A percentile compares a stretch with the other conserved stretches of the same genome.
These are phyloP conservation scores for Ips typographus DNA, from an alignment of 1,140 invertebrate species.

Conservation along the genomic window DNA sequence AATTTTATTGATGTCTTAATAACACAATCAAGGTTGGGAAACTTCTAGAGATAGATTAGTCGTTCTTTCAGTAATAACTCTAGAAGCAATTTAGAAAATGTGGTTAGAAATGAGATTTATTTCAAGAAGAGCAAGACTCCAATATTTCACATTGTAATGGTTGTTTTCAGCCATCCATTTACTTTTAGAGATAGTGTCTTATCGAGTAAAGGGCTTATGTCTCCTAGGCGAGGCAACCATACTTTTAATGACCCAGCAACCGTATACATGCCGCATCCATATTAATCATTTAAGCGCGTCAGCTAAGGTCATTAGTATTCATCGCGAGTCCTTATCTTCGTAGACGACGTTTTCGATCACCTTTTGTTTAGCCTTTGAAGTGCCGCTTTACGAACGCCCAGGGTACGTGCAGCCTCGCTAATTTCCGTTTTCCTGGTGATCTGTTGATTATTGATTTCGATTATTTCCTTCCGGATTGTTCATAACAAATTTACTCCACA, in stretches of 20 bases:
- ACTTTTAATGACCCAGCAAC: constrained; percentile 14
- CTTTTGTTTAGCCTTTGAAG: constrained; percentile 17
- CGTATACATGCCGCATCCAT: constrained; percentile 17
- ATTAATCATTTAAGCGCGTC: constrained; percentile 23
- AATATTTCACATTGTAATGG: not conserved
- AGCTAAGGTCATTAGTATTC: constrained; percentile 22
- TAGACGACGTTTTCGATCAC: constrained; percentile 22
- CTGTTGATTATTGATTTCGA: too few relatives aligned
- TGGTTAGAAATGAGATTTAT: not conserved
- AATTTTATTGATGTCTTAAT: too few relatives aligned
- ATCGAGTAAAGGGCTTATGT: constrained; percentile 4
- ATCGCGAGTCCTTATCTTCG: constrained; percentile 15
- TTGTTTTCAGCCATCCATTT: not conserved
- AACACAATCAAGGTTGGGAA: too few relatives aligned
- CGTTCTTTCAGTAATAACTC: too few relatives aligned
- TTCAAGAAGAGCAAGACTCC: not conserved
- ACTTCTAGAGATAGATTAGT: too few relatives aligned
- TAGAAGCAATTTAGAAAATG: not conserved
- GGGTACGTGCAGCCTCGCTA: not conserved
- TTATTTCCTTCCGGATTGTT: too few relatives aligned
- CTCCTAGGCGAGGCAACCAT: not conserved
- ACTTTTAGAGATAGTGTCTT: constrained; percentile 1
- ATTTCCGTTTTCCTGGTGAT: not conserved
- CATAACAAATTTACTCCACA: too few relatives aligned
- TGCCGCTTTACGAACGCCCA: constrained; percentile 5